These are phyloP conservation scores for Darevskia nairensis DNA, from an alignment of 2,797 vertebrate species.

Conservation along the genomic window DNA sequence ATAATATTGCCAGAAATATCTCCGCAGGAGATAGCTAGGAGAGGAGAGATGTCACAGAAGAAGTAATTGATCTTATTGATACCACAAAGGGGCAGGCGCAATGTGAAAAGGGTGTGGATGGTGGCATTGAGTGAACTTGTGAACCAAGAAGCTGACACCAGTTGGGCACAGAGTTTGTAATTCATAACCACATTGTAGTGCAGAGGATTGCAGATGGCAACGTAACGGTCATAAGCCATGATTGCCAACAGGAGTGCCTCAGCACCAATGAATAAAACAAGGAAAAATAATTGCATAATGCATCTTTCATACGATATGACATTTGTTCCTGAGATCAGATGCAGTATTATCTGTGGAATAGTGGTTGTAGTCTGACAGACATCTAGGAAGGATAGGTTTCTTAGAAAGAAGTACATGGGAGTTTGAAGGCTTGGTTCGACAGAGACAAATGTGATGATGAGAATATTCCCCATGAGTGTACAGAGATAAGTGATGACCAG, in stretches of 20 bases:
- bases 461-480: conserved; percentile 49
- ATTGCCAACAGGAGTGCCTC: conserved; percentile 62
- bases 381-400: conserved; percentile 56
- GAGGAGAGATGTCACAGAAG: conserved; percentile 66
- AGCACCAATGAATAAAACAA: conserved; percentile 61
- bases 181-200: conserved; percentile 57
- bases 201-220: background rate
- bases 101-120: conserved; percentile 61
- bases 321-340: conserved; percentile 48
- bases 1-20: conserved; percentile 39
- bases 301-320: conserved; percentile 62
- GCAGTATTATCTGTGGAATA: conserved; percentile 59
- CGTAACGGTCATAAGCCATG: conserved; percentile 55
- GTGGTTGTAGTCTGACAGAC: conserved; percentile 65
- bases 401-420: conserved; percentile 1
- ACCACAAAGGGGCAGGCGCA: conserved; percentile 57
- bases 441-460: conserved; percentile 55
- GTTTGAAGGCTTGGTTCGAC: conserved; percentile 56
- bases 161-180: conserved; percentile 36
- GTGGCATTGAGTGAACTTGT: conserved; percentile 57
- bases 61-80: conserved; percentile 66
- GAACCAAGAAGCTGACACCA: conserved; percentile 53
- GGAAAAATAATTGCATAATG: conserved; percentile 63
- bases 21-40: conserved; percentile 64
- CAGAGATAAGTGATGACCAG: conserved; percentile 58